These are phyloP conservation scores for Heterocephalus glaber DNA, from an alignment of 2,113 vertebrate genomes.

Conservation along the genomic window DNA sequence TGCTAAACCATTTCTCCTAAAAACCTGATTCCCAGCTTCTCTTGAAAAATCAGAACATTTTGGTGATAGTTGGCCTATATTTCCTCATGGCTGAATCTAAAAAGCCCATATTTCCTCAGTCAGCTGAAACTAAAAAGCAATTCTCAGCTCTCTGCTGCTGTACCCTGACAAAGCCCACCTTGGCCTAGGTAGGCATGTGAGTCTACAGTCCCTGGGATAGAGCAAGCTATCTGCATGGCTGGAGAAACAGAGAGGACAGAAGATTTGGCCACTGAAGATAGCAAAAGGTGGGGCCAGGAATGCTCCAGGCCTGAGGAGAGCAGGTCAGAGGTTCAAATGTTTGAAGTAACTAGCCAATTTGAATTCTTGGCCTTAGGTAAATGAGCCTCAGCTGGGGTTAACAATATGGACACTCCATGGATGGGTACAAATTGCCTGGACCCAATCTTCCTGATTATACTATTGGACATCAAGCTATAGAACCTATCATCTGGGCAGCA, in stretches of 20 bases:
- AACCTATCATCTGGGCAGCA: background rate
- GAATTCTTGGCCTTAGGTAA: background rate
- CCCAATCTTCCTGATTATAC: background rate
- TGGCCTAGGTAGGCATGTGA: rapidly evolving
- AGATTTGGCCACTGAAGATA: background rate
- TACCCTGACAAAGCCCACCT: background rate
- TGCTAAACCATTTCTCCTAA: background rate
- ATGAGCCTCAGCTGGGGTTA: background rate
- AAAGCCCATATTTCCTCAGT: background rate
- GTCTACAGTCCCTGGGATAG: background rate
- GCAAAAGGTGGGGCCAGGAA: background rate
- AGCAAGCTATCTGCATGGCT: background rate
- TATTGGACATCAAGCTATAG: background rate
- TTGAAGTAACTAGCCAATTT: background rate
- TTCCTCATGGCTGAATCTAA: background rate
- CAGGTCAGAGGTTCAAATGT: background rate
- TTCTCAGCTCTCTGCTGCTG: no score
- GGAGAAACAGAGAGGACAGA: background rate
- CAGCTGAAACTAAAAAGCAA: background rate
- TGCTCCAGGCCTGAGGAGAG: background rate
- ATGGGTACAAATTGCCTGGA: rapidly evolving
- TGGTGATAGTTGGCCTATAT: no score
- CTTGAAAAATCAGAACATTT: background rate
- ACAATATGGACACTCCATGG: rapidly evolving
- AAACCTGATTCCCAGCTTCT: background rate